Evolutionary conservation across 2,113 vertebrate species (phyloP).

Genomic region (Rousettus leschenaultii): DNA sequence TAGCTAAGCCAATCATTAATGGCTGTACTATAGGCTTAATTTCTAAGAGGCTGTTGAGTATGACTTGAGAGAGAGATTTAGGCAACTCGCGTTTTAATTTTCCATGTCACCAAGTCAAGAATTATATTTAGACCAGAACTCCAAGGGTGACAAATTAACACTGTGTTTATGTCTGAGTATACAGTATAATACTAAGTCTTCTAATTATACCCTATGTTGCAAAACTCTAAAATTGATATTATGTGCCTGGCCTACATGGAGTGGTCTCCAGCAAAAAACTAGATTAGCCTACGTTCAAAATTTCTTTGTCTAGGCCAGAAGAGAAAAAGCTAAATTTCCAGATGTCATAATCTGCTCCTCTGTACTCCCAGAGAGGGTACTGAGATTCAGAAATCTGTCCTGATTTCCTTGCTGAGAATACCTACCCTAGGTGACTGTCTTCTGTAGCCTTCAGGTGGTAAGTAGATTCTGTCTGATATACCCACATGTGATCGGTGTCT

Average conservation of each 20-base stretch:
- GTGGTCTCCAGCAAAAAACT: not conserved
- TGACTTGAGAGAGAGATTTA: not conserved
- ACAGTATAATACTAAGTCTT: not conserved
- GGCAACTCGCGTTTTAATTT: not conserved
- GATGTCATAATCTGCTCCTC: not conserved
- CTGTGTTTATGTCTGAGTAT: not conserved
- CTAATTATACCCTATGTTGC: not conserved
- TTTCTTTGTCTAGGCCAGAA: not conserved
- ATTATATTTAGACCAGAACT: not conserved
- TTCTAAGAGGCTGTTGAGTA: not conserved
- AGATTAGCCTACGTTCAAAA: not conserved
- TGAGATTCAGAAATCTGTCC: not conserved
- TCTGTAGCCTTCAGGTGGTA: not conserved
- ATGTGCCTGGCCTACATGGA: not conserved
- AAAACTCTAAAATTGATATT: not conserved
- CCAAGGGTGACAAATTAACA: not conserved
- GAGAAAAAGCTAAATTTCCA: not conserved
- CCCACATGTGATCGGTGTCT: not conserved
- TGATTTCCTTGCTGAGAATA: not conserved
- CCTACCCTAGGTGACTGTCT: not conserved
- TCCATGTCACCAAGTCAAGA: not conserved
- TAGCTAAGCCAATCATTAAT: not conserved
- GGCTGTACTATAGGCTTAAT: not conserved
- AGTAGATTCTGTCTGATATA: not conserved
- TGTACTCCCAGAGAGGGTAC: not conserved